A percentile compares a stretch with the other conserved stretches of the same genome.
These are phyloP conservation scores for Pseudomyrmex dendroicus DNA, from an alignment of 1,140 invertebrate genomes.

Conservation along the genomic window DNA sequence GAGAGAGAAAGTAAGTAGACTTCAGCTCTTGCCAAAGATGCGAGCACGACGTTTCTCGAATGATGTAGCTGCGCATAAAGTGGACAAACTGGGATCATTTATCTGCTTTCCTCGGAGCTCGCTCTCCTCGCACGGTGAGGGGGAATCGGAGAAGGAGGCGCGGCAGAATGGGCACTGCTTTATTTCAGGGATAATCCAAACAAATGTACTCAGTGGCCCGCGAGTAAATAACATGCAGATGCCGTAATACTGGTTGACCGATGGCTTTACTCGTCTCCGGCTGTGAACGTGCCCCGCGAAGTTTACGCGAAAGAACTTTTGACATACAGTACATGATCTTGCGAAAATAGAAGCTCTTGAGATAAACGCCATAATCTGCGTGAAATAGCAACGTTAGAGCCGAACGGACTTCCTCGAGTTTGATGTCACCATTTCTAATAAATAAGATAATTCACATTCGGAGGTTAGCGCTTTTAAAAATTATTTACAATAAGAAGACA, in stretches of 20 bases:
- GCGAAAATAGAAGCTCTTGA: constrained; percentile 9
- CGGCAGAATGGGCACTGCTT: constrained; percentile 77
- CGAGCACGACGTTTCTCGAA: constrained; percentile 74
- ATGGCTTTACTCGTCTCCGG: constrained; percentile 81
- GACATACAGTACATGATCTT: constrained; percentile 48
- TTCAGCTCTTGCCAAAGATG: constrained; percentile 54
- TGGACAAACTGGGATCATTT: constrained; percentile 82
- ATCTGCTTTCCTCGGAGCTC: constrained; percentile 79
- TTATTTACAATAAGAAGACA: no score
- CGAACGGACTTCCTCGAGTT: constrained; percentile 3
- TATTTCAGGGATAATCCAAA: constrained; percentile 86
- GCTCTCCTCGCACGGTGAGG: constrained; percentile 63
- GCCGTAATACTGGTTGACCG: constrained; percentile 86
- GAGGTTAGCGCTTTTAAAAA: neutral
- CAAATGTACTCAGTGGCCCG: constrained; percentile 85
- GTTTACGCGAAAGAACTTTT: constrained; percentile 49
- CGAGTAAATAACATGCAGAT: constrained; percentile 86
- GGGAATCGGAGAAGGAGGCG: constrained; percentile 73
- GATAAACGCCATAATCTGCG: constrained; percentile 51
- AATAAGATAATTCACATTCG: neutral
- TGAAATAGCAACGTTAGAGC: constrained; percentile 17
- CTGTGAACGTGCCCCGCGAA: constrained; percentile 70
- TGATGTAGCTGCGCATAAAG: constrained; percentile 81
- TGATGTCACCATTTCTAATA: neutral
- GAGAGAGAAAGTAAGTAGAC: constrained; percentile 4